These are phyloP conservation scores for Arctocebus calabarensis DNA, from an alignment of 2,797 vertebrate genomes.

Conservation along the genomic window DNA sequence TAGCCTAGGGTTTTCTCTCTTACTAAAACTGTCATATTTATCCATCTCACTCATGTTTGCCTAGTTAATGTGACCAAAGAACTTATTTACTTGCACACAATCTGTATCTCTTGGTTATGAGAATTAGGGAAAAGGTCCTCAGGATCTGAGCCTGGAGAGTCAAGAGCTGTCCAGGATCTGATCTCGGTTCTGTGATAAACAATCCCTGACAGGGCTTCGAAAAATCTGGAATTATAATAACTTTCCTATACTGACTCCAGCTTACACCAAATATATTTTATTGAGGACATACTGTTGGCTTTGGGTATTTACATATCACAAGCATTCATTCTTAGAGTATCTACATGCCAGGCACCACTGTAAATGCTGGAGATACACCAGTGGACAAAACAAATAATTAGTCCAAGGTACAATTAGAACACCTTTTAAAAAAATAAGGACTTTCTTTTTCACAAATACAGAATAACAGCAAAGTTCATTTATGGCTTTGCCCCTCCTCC, in stretches of 20 bases:
- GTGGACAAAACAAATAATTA: constrained; percentile 6
- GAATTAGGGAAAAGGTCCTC: constrained; percentile 47
- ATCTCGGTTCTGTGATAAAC: constrained; percentile 39
- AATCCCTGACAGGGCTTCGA: constrained; percentile 20
- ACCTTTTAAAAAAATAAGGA: constrained; percentile 24
- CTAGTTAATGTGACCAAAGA: constrained; percentile 42
- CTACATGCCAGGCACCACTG: neutral
- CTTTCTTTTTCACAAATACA: constrained; percentile 51
- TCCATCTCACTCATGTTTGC: constrained; percentile 29
- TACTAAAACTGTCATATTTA: constrained; percentile 46
- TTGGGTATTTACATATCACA: neutral
- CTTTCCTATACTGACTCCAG: constrained; percentile 20
- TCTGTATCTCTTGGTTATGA: constrained; percentile 39
- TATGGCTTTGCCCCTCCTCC: neutral
- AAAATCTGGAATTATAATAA: constrained; percentile 39
- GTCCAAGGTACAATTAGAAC: constrained; percentile 31
- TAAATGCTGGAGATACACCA: constrained; percentile 15
- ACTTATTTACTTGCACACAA: constrained; percentile 17
- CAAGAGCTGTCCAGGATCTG: neutral
- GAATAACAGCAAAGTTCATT: constrained; percentile 3
- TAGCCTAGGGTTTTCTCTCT: constrained; percentile 3
- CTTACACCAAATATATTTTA: neutral
- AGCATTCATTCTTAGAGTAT: neutral
- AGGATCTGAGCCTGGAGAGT: constrained; percentile 24
- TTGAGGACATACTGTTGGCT: neutral